These are phyloP conservation scores for Heliconius hewitsoni DNA, from an alignment of 1,140 invertebrate species.

Conservation along the genomic window DNA sequence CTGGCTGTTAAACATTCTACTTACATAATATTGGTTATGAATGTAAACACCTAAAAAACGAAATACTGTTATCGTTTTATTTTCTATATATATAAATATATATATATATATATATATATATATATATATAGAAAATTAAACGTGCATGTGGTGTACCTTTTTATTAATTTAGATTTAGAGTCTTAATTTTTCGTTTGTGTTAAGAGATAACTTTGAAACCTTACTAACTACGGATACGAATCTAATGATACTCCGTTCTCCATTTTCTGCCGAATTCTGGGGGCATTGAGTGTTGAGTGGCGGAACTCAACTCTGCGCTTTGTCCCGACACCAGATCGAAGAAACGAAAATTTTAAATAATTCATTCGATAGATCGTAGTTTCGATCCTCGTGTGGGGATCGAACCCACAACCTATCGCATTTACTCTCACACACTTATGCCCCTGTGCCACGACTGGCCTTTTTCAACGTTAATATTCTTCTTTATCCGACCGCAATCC, in stretches of 20 bases:
- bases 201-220: background rate
- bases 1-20: slow-evolving; percentile 18
- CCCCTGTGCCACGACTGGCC: no score
- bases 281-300: no score
- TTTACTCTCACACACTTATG: no score
- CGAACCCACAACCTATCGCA: no score
- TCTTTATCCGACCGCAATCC: background rate
- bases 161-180: background rate
- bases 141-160: background rate
- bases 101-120: no score
- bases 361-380: no score
- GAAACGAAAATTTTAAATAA: no score
- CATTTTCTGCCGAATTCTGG: no score
- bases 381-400: no score
- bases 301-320: no score
- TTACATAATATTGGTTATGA: slow-evolving; percentile 25
- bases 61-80: background rate
- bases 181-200: background rate
- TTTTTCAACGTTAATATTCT: background rate
- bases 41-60: background rate
- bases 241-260: no score
- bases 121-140: background rate
- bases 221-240: background rate
- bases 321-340: background rate
- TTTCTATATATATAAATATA: no score